phyloP scores from a whole-genome alignment of 2,888 invertebrate species.

The Endomychus coccineus region DNA sequence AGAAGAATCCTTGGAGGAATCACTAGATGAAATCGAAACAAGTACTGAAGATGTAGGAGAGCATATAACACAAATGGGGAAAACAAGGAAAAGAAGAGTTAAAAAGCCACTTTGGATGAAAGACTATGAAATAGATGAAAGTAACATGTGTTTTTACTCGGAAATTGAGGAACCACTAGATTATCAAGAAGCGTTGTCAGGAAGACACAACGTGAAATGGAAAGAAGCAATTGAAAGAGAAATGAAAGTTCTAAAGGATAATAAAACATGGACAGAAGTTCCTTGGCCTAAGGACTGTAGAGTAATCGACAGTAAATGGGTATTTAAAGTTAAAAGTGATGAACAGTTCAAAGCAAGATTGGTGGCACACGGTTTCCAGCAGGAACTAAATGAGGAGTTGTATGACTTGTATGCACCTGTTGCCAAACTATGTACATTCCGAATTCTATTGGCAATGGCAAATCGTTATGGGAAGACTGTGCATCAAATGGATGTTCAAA shows the following conservation, averaged over 20 bases:
- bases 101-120: background rate
- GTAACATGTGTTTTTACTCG: too few relatives aligned
- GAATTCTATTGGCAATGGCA: background rate
- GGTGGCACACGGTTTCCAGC: conserved; percentile 15
- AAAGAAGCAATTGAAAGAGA: background rate
- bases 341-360: conserved; percentile 22
- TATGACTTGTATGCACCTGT: conserved; percentile 9
- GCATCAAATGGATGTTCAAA: too few relatives aligned
- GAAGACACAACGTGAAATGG: background rate
- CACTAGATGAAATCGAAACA: too few relatives aligned
- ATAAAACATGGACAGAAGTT: conserved; percentile 14
- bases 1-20: too few relatives aligned
- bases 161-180: too few relatives aligned
- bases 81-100: background rate
- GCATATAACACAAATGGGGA: background rate
- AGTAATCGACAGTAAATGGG: conserved; percentile 9
- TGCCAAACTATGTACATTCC: background rate
- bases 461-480: background rate
- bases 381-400: background rate
- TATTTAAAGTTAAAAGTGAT: conserved; percentile 14
- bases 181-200: too few relatives aligned
- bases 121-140: too few relatives aligned
- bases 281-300: conserved; percentile 6
- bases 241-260: conserved; percentile 1
- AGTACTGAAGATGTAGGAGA: background rate